A percentile compares a stretch with the other conserved stretches of the same genome.
phyloP scores from a whole-genome alignment of 2,797 vertebrate genomes.

The Pangasius larnaudii region DNA sequence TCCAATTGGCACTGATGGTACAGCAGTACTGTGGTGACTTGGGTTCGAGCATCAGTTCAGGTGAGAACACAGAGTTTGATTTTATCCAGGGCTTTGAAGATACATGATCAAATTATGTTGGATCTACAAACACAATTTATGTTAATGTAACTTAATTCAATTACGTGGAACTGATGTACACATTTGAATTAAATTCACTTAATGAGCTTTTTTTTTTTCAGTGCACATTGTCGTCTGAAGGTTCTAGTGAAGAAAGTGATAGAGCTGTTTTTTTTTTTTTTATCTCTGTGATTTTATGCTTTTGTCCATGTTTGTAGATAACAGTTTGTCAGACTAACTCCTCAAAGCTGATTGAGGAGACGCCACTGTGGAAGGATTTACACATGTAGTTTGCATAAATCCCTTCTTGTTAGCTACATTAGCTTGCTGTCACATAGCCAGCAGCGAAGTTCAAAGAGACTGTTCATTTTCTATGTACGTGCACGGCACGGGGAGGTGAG shows the following conservation, averaged over 20 bases:
- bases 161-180: no score
- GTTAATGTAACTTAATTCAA: no score
- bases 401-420: slow-evolving; percentile 3
- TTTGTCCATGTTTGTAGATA: background rate
- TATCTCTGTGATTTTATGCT: background rate
- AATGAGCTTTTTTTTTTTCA: background rate
- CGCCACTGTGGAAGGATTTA: background rate
- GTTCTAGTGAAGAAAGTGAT: background rate
- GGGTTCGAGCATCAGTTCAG: no score
- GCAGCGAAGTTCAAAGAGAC: background rate
- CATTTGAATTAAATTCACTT: no score
- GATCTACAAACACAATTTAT: no score
- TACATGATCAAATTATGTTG: no score
- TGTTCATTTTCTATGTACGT: background rate
- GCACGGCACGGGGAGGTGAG: background rate
- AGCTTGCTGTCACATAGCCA: background rate
- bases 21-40: no score
- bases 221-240: background rate
- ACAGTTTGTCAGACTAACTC: background rate
- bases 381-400: background rate
- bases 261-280: background rate
- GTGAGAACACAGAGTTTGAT: no score
- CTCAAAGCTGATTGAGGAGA: background rate
- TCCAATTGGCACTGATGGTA: no score
- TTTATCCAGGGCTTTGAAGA: no score